Evolutionary conservation across 2,888 invertebrate genomes (phyloP), one percentile per base, ranked within the genome.

Genomic region (Sinelater perroti): DNA sequence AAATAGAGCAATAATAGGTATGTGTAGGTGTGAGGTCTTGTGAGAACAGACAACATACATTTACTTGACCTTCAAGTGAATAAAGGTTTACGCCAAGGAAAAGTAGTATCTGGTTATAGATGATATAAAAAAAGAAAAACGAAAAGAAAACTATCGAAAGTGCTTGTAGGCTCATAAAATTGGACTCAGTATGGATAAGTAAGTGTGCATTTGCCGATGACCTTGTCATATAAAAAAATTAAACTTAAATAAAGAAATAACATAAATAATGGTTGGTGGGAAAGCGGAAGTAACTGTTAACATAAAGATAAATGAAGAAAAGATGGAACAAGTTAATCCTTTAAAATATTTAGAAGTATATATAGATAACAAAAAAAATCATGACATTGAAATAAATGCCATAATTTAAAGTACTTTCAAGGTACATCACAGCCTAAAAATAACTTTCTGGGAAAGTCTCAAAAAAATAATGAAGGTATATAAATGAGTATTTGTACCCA

Each of bases 181-280:
- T 52, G 53, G 53, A 51, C 4, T 11, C 17, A 11, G 16, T 4
- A 31, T n/a, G n/a, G n/a, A n/a, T n/a, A n/a, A n/a, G n/a, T n/a
- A n/a, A n/a, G n/a, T n/a, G n/a, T n/a, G n/a, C n/a, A n/a, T n/a
- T n/a, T n/a, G n/a, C n/a, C n/a, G n/a, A n/a, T n/a, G n/a, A n/a
- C n/a, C n/a, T n/a, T 4, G 33, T 51, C 8, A 13, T 6, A 53
- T 11, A 53, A 20, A 26, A 52, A 30, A 24, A 5, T 31, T 53
- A 46, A 53, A 30, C 13, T 31, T 52, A 17, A 51, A 53, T 45
- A 13, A 51, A n/a, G n/a, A 21, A 5, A 53, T 51, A 51, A 50
- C 53, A 5, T 51, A 53, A 52, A 30, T 53, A 11, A 50, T 53
- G 33, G n/a, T n/a, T n/a, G n/a, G n/a, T n/a, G n/a, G n/a, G n/a